These are phyloP conservation scores for Globia sparganii DNA, from an alignment of 2,888 invertebrate species.

Conservation along the genomic window DNA sequence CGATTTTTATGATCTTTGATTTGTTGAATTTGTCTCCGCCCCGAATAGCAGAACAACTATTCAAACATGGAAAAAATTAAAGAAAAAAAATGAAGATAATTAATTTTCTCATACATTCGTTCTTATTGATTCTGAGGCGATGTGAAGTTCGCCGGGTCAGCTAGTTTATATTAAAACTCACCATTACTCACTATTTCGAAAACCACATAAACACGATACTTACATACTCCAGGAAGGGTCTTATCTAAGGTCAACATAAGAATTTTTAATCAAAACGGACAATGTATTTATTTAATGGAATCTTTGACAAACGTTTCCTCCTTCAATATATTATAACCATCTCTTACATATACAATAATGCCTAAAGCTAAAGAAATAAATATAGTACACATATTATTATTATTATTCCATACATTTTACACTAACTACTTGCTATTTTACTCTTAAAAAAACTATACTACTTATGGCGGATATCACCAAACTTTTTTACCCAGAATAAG, in stretches of 20 bases:
- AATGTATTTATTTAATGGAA: conserved; percentile 83
- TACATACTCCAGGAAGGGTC: conserved; percentile 34
- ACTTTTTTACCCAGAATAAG: background rate
- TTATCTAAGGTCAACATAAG: conserved; percentile 28
- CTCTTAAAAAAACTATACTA: conserved; percentile 65
- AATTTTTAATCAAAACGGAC: conserved; percentile 72
- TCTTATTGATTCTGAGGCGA: too few species aligned
- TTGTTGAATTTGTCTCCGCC: too few species aligned
- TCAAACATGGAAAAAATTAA: too few species aligned
- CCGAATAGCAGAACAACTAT: too few species aligned
- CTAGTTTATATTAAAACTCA: conserved; percentile 4
- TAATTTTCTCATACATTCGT: too few species aligned
- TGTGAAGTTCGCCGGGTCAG: too few species aligned
- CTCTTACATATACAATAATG: conserved; percentile 79
- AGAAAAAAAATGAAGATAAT: too few species aligned
- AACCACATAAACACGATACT: conserved; percentile 22
- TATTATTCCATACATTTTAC: conserved; percentile 68
- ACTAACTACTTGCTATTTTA: conserved; percentile 72
- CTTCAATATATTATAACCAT: conserved; percentile 70
- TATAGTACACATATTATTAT: conserved; percentile 76
- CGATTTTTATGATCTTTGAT: too few species aligned
- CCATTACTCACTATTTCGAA: background rate
- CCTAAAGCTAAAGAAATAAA: conserved; percentile 82
- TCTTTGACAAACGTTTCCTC: conserved; percentile 74
- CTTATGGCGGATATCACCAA: conserved; percentile 2